Percentiles rank a stretch among this genome's conserved stretches.
Conservation (phyloP, 2,113 vertebrate genomes). For the Psilopogon haemacephalus region DNA sequence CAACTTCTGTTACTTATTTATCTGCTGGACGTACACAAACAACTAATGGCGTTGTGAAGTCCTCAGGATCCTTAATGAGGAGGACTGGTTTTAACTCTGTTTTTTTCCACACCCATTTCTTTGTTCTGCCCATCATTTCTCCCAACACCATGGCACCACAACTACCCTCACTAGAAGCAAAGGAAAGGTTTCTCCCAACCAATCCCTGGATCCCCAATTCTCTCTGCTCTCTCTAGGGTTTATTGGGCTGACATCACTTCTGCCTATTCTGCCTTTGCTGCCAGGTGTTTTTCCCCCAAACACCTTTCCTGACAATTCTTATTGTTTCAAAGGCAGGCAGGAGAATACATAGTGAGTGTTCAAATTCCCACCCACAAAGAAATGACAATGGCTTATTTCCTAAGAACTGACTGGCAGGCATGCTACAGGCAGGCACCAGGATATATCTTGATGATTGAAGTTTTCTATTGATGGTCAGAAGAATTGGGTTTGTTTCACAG, state of each 20-base stretch:
- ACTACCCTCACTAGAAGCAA: background rate
- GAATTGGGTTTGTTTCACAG: background rate
- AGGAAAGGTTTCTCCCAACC: background rate
- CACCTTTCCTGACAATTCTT: background rate
- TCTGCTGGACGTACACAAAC: background rate
- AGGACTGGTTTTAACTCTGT: background rate
- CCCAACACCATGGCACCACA: background rate
- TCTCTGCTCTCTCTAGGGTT: background rate
- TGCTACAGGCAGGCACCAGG: background rate
- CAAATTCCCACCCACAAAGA: background rate
- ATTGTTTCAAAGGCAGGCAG: background rate
- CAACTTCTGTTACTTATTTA: background rate
- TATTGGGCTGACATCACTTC: background rate
- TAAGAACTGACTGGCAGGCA: background rate
- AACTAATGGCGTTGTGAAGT: background rate
- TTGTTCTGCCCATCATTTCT: background rate
- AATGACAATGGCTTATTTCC: background rate
- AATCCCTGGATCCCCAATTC: background rate
- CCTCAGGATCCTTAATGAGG: background rate
- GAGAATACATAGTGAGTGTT: background rate
- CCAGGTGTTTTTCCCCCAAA: background rate
- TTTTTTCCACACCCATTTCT: background rate
- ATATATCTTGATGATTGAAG: background rate
- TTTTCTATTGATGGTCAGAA: background rate
- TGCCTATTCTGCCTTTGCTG: background rate